Conservation (phyloP, 1,140 invertebrate genomes). For the Anastatus disparis region DNA sequence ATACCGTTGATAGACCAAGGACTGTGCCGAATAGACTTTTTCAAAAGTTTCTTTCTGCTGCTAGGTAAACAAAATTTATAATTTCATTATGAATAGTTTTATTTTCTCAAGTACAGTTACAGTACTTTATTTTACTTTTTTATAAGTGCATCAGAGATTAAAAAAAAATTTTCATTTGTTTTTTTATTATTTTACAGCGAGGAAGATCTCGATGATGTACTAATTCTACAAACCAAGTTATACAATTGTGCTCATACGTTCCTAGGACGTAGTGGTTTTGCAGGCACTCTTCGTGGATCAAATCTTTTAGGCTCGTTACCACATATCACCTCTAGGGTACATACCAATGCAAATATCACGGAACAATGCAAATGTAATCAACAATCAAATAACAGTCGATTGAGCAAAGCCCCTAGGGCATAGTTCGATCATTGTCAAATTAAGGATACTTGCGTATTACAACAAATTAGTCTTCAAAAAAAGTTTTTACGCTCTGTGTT, state of each 20-base stretch:
- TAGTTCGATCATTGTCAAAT: constrained; percentile 42
- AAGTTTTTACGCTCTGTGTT: background rate
- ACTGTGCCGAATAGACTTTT: constrained; percentile 71
- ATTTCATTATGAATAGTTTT: no score
- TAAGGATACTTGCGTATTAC: no score
- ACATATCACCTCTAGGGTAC: constrained; percentile 63
- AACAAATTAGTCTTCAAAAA: no score
- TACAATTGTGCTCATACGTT: constrained; percentile 76
- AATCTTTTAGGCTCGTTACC: constrained; percentile 65
- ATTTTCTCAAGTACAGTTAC: no score
- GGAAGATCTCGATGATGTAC: constrained; percentile 73
- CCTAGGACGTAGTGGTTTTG: constrained; percentile 68
- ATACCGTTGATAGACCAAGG: constrained; percentile 73
- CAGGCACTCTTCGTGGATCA: constrained; percentile 58
- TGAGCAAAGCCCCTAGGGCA: constrained; percentile 54
- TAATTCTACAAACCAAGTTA: constrained; percentile 73
- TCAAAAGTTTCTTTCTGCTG: constrained; percentile 69
- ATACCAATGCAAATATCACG: constrained; percentile 57
- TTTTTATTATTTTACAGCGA: constrained; percentile 66
- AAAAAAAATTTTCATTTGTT: no score
- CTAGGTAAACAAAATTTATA: no score
- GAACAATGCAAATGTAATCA: constrained; percentile 64
- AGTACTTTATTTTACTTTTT: no score
- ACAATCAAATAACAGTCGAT: constrained; percentile 54
- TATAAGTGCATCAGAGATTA: no score